Conservation (phyloP, 2,888 invertebrate species). For the Caradrina kadenii region DNA sequence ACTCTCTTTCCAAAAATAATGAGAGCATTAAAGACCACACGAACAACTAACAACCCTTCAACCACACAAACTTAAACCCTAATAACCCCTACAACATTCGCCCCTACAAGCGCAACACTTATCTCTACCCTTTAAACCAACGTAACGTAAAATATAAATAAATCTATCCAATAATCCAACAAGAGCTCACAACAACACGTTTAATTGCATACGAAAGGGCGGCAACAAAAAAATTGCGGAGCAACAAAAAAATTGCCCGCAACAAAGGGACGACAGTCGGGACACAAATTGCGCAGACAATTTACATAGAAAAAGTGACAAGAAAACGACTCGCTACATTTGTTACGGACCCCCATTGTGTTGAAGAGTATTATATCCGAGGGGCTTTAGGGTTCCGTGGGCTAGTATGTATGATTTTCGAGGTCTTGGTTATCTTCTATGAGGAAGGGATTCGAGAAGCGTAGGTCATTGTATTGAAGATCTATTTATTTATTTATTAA, state of each 20-base stretch:
- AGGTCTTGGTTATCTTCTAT: no score
- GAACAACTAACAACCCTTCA: neutral
- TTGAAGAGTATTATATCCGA: slow-evolving; percentile 80
- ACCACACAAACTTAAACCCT: neutral
- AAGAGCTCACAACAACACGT: slow-evolving; percentile 41
- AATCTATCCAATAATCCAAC: slow-evolving; percentile 59
- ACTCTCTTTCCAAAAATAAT: slow-evolving; percentile 2
- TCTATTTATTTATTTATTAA: no score
- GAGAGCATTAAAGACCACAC: slow-evolving; percentile 1
- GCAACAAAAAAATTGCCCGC: slow-evolving; percentile 61
- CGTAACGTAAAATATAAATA: slow-evolving; percentile 55
- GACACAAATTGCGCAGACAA: slow-evolving; percentile 86
- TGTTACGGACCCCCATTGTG: slow-evolving; percentile 85
- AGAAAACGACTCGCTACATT: slow-evolving; percentile 83
- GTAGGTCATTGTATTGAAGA: no score
- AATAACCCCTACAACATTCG: neutral
- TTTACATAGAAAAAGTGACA: slow-evolving; percentile 89
- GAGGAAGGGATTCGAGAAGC: no score
- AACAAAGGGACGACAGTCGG: slow-evolving; percentile 67
- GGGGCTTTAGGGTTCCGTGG: slow-evolving; percentile 46
- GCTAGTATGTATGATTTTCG: slow-evolving; percentile 3
- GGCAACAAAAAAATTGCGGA: slow-evolving; percentile 49
- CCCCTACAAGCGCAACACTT: slow-evolving; percentile 10
- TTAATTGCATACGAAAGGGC: slow-evolving; percentile 61
- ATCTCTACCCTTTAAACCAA: slow-evolving; percentile 19